phyloP scores from a whole-genome alignment of 2,888 invertebrate species.

The Phania funesta region DNA sequence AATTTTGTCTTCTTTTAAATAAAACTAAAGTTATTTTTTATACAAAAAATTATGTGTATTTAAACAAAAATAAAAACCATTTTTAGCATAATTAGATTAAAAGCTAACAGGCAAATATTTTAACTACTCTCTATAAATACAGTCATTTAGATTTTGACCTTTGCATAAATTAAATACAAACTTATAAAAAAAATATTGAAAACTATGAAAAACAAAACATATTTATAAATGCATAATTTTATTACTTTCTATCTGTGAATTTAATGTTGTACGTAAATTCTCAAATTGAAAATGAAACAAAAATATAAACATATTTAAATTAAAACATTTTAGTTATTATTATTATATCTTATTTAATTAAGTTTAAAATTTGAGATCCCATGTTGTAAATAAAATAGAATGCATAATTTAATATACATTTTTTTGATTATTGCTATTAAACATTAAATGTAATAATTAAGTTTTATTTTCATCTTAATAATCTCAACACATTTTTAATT shows the following conservation, averaged over 20 bases:
- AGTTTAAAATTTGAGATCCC: neutral
- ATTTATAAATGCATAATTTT: slow-evolving; percentile 8
- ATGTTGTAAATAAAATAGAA: slow-evolving; percentile 16
- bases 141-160: slow-evolving; percentile 54
- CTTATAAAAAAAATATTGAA: neutral
- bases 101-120: slow-evolving; percentile 19
- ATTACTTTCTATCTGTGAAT: slow-evolving; percentile 55
- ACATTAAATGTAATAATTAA: too few species aligned
- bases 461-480: too few species aligned
- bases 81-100: slow-evolving; percentile 34
- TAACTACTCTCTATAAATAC: slow-evolving; percentile 14
- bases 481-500: too few species aligned
- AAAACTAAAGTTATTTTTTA: neutral
- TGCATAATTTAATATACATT: neutral
- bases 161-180: slow-evolving; percentile 23
- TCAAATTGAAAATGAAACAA: slow-evolving; percentile 14
- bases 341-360: slow-evolving; percentile 1
- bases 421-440: neutral
- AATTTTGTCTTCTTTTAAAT: neutral
- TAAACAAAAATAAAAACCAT: neutral
- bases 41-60: slow-evolving; percentile 29
- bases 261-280: slow-evolving; percentile 63
- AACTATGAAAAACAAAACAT: neutral
- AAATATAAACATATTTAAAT: neutral
- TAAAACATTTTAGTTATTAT: neutral